Percentiles rank a stretch among this genome's conserved stretches.
phyloP scores from a whole-genome alignment of 2,888 invertebrate species.

The Criorhina ranunculi region DNA sequence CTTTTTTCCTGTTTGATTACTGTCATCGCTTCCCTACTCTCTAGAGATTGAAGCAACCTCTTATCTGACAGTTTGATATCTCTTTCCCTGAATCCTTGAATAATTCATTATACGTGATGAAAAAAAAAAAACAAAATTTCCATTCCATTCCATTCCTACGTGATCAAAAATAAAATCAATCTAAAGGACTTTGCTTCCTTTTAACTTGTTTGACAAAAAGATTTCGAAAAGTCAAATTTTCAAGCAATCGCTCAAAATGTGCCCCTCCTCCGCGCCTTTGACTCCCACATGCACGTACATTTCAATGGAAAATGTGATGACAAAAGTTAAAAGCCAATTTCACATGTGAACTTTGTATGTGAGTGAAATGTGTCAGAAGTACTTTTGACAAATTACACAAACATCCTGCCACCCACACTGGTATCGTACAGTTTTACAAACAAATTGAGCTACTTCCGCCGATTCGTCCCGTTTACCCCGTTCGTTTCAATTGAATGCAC shows the following conservation, averaged over 20 bases:
- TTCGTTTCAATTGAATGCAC: conserved; percentile 18
- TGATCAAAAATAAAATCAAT: background rate
- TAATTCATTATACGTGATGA: no score
- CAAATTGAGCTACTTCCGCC: background rate
- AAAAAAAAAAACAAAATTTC: no score
- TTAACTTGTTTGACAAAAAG: background rate
- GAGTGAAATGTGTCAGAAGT: conserved; percentile 38
- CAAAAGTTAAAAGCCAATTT: conserved; percentile 35
- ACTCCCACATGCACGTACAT: background rate
- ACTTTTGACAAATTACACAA: conserved; percentile 35
- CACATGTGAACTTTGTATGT: conserved; percentile 13
- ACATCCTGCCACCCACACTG: background rate
- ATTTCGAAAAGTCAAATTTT: background rate
- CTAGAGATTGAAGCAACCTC: no score
- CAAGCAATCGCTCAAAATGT: background rate
- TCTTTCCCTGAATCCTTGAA: no score
- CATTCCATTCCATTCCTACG: no score
- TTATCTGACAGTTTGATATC: no score
- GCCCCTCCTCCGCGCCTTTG: no score
- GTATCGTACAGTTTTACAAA: background rate
- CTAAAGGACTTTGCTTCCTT: no score
- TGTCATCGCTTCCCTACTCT: no score
- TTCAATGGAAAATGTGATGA: conserved; percentile 16
- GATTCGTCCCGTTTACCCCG: background rate
- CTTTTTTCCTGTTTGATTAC: no score